Evolutionary conservation across 2,888 invertebrate genomes (phyloP), one percentile per base, ranked within the genome.

Genomic region (Patella ulyssiponensis): DNA sequence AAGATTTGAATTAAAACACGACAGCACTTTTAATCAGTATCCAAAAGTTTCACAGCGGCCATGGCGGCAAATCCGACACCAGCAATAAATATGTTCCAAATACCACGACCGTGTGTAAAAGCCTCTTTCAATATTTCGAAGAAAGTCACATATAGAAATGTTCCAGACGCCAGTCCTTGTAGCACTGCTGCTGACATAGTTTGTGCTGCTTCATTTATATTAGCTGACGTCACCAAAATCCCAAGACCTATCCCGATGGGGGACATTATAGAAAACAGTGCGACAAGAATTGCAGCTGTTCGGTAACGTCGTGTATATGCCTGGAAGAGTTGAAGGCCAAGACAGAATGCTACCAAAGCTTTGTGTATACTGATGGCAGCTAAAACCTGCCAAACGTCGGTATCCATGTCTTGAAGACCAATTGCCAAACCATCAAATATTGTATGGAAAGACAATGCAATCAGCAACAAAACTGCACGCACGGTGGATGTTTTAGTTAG

Each of bases 121-220:
- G 95, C 95, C 77, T 95, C 93, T 15, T 95, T 94, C 87, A 98
- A 93, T 79, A 98, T 96, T 92, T 98, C 98, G 91, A 98, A 97
- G 93, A 97, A 97, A 12, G 98, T 97, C 27, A 98, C 97, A 92
- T 98, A 98, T 12, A 98, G 93, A 69, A 98, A 94, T 0, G 98
- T 98, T 15, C 98, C 98, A 20, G 96, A 95, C 0, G 98, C 97
- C 77, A 98, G 92, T 9, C 97, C 97, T 93, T 98, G 96, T 33
- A 86, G 88, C 58, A 93, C 82, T 1, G 92, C 92, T 73, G 85
- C 86, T 7, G 87, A 79, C 52, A 88, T 79, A 17, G 77, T 52
- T 56, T 77, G 78, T 2, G 82, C 79, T 12, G 33, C 33, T 5
- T 70, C 75, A 54, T 81, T 69, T 12, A 79, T 71, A 3, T 76